Percentiles rank a stretch among this genome's conserved stretches.
Evolutionary conservation across 2,888 invertebrate species (phyloP).

Genomic region (Monochamus alternatus): DNA sequence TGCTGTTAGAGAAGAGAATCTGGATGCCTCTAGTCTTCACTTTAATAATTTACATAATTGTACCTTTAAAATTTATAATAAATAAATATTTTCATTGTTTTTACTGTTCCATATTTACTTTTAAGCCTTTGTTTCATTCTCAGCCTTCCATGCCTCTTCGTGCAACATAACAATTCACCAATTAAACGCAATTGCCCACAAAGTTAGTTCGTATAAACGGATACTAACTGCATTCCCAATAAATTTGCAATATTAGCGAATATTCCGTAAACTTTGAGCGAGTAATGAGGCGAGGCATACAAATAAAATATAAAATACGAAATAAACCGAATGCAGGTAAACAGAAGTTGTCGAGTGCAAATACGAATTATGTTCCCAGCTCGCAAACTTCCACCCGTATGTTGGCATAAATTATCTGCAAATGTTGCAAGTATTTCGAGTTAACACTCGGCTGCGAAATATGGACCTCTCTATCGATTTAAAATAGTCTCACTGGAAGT

Average conservation of each 20-base stretch:
- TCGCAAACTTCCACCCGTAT: background rate
- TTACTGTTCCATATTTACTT: too few relatives aligned
- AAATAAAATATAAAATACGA: constrained; percentile 19
- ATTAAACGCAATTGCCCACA: too few relatives aligned
- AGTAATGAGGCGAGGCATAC: background rate
- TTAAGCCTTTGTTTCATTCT: too few relatives aligned
- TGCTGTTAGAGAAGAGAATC: too few relatives aligned
- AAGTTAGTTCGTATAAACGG: too few relatives aligned
- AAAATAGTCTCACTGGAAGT: background rate
- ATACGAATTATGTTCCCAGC: background rate
- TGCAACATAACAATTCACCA: too few relatives aligned
- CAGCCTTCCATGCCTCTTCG: too few relatives aligned
- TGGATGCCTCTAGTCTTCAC: too few relatives aligned
- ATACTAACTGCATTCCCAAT: too few relatives aligned
- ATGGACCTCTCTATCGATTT: background rate
- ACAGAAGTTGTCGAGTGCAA: constrained; percentile 17
- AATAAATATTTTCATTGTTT: too few relatives aligned
- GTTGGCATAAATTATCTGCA: background rate
- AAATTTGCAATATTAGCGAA: background rate
- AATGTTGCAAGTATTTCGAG: background rate
- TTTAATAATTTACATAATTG: too few relatives aligned
- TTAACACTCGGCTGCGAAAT: background rate
- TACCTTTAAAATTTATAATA: too few relatives aligned
- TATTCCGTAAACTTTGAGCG: background rate
- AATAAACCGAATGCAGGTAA: constrained; percentile 18